These are phyloP conservation scores for Dryocosmus kuriphilus DNA, from an alignment of 2,888 invertebrate genomes.

Conservation along the genomic window DNA sequence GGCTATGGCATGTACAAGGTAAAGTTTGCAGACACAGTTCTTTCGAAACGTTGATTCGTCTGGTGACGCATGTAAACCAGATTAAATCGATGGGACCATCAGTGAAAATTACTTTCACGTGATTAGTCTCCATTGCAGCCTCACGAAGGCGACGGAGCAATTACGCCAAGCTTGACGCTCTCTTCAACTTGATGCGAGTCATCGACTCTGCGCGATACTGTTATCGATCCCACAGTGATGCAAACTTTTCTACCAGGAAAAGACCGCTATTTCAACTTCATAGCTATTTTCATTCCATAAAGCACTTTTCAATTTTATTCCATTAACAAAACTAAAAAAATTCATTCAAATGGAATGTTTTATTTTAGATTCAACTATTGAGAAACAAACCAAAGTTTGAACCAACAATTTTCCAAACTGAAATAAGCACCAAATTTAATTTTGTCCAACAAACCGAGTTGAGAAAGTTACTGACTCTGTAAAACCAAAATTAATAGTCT, in stretches of 20 bases:
- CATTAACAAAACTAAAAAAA: background rate
- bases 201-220: constrained; percentile 40
- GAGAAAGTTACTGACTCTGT: constrained; percentile 1
- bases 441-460: background rate
- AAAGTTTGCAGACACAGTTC: constrained; percentile 37
- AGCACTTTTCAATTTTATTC: background rate
- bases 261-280: background rate
- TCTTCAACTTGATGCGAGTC: constrained; percentile 36
- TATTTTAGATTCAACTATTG: no score
- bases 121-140: constrained; percentile 38
- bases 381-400: no score
- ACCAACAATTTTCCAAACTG: no score
- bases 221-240: constrained; percentile 16
- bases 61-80: constrained; percentile 36
- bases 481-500: constrained; percentile 16
- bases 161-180: constrained; percentile 30
- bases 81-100: constrained; percentile 32
- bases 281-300: background rate
- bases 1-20: constrained; percentile 50
- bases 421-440: background rate
- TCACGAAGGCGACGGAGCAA: constrained; percentile 31
- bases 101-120: constrained; percentile 32
- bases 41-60: constrained; percentile 38
- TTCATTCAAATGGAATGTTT: background rate
- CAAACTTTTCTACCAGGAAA: constrained; percentile 17